Evolutionary conservation across 2,113 vertebrate genomes (phyloP), one percentile per base, ranked within the genome.

Genomic region (Fregata magnificens): DNA sequence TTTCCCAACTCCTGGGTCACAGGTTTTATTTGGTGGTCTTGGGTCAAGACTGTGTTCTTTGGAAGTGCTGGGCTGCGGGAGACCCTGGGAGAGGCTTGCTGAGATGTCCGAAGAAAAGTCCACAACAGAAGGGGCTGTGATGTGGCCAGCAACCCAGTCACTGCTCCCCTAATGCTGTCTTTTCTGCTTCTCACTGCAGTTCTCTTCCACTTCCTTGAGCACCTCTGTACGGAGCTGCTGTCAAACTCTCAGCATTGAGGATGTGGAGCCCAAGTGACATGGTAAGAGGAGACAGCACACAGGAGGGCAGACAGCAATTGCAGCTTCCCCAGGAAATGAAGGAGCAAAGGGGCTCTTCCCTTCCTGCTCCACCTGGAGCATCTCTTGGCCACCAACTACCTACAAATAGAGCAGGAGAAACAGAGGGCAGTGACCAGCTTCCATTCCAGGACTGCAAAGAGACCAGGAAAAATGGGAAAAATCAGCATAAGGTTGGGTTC

Each of bases 151-250:
- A 1, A 42, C 38, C 34, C 47, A 76, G 15, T 31, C 21, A 11
- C 20, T 95, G 36, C 17, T 87, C 6, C 20, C 4, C 45, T 78
- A 56, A 86, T 49, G 16, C 42, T 77, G 4, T 82, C 47, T 69
- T 20, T 20, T 95, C 32, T 96, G 18, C 32, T 94, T 95, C 76
- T 80, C 34, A 19, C 38, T 81, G 32, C 84, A 97, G 95, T 73
- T 91, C 21, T 67, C 78, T 47, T 87, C 89, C 6, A 1, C 1
- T 84, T 9, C 77, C 2, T 15, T 28, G 45, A 93, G 20, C 5
- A 6, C 4, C 14, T 81, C 63, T 31, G 21, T 19, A 26, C 49
- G 1, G 56, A 72, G 21, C 34, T 38, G 56, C 67, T 56, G 32
- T 61, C 31, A 5, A 9, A 22, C 47, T 36, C 13, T 7, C 56